Percentiles rank a stretch among this genome's conserved stretches.
phyloP scores from a whole-genome alignment of 2,888 invertebrate species.

The Xylota sylvarum region DNA sequence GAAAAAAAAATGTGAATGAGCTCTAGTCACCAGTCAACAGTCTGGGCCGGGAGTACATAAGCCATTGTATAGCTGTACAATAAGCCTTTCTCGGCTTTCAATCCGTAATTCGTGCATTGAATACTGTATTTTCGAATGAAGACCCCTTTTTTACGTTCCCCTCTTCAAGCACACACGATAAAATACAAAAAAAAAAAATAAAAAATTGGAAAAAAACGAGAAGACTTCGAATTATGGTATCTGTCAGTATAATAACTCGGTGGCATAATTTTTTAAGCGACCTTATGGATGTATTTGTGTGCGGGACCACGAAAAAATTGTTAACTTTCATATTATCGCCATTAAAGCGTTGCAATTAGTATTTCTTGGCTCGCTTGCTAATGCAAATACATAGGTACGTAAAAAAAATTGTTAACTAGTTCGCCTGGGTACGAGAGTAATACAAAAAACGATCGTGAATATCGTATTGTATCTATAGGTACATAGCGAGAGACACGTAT shows the following conservation, averaged over 20 bases:
- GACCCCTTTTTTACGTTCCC: background rate
- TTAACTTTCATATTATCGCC: constrained; percentile 71
- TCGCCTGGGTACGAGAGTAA: constrained; percentile 11
- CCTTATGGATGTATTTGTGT: constrained; percentile 13
- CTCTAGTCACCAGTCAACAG: constrained; percentile 8
- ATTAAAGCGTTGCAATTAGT: constrained; percentile 70
- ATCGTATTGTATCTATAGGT: constrained; percentile 45
- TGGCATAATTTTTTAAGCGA: constrained; percentile 60
- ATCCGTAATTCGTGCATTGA: constrained; percentile 66
- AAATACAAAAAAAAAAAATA: constrained; percentile 38
- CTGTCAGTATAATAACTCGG: constrained; percentile 63
- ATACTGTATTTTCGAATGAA: constrained; percentile 37
- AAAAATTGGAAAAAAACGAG: too few relatives aligned
- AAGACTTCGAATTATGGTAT: constrained; percentile 58
- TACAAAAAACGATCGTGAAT: constrained; percentile 41
- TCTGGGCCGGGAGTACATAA: constrained; percentile 20
- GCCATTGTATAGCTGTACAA: constrained; percentile 61
- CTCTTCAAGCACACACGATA: background rate
- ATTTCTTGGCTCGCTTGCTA: constrained; percentile 55
- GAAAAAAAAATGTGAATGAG: constrained; percentile 20
- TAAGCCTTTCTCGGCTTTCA: constrained; percentile 63
- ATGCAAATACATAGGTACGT: constrained; percentile 54
- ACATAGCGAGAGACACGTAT: constrained; percentile 56
- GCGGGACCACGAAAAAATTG: constrained; percentile 37
- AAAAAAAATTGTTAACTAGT: constrained; percentile 55